Evolutionary conservation across 2,797 vertebrate species (phyloP).

Genomic region (Pterois miles): DNA sequence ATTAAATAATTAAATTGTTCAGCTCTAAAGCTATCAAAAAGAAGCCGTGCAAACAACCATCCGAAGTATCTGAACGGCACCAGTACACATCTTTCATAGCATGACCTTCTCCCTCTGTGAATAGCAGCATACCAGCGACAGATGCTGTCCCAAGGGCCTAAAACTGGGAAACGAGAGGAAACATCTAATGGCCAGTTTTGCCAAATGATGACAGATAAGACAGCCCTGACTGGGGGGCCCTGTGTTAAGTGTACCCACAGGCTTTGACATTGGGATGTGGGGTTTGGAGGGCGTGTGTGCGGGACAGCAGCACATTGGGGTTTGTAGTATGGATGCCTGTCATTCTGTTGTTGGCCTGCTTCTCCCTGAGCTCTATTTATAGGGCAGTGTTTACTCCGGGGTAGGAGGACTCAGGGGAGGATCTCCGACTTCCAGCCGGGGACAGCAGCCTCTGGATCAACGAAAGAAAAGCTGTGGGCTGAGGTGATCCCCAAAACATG

Average conservation of each 20-base stretch:
- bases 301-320: slow-evolving; percentile 18
- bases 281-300: slow-evolving; percentile 28
- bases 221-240: slow-evolving; percentile 15
- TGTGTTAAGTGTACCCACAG: slow-evolving; percentile 12
- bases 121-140: slow-evolving; percentile 42
- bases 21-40: background rate
- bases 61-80: slow-evolving; percentile 33
- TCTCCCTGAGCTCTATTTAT: slow-evolving; percentile 77
- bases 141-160: slow-evolving; percentile 15
- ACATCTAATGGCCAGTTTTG: slow-evolving; percentile 41
- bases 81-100: slow-evolving; percentile 25
- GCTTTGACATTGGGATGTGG: slow-evolving; percentile 40
- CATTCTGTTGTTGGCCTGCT: slow-evolving; percentile 66
- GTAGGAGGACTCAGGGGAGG: slow-evolving; percentile 43
- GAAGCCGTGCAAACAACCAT: slow-evolving; percentile 18
- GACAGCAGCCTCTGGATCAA: slow-evolving; percentile 51
- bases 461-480: slow-evolving; percentile 29
- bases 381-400: slow-evolving; percentile 73
- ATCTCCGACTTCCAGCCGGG: slow-evolving; percentile 46
- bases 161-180: slow-evolving; percentile 45
- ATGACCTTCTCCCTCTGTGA: slow-evolving; percentile 48
- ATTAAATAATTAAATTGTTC: background rate
- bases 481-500: slow-evolving; percentile 40
- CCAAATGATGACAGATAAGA: slow-evolving; percentile 50
- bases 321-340: slow-evolving; percentile 71